Evolutionary conservation across 2,888 invertebrate species (phyloP).

Genomic region (Onthophagus sagittarius): DNA sequence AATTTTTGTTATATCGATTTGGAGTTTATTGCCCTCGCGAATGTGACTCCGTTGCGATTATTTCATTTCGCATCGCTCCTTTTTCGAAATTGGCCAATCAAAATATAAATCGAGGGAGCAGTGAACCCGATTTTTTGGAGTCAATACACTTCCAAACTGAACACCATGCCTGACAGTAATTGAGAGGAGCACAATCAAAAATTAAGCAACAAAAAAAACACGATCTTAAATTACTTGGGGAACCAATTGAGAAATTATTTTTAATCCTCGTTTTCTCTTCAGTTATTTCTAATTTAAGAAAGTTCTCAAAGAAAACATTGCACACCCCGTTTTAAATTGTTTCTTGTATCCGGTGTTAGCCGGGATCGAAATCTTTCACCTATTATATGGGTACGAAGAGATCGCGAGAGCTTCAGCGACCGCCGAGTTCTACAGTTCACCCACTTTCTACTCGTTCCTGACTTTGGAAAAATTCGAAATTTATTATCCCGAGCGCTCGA

Average conservation of each 20-base stretch:
- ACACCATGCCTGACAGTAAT: not conserved
- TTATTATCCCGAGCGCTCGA: not conserved
- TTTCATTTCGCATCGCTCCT: not conserved
- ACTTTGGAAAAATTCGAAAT: not conserved
- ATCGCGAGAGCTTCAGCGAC: not conserved
- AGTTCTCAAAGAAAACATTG: too few species aligned
- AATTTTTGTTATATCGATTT: not conserved
- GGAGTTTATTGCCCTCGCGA: not conserved
- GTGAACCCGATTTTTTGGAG: not conserved
- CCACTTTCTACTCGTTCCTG: not conserved
- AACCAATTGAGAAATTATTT: too few species aligned
- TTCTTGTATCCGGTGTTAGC: not conserved
- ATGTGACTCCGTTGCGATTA: not conserved
- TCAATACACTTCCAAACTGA: not conserved
- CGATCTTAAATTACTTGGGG: too few species aligned
- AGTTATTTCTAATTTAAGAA: too few species aligned
- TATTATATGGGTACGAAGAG: not conserved
- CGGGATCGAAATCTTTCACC: not conserved
- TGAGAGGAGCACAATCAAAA: not conserved
- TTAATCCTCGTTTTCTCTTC: too few species aligned
- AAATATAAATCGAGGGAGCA: not conserved
- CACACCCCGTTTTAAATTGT: too few species aligned
- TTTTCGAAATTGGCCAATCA: not conserved
- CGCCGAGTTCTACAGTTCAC: not conserved
- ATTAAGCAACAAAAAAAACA: not conserved